Conservation (phyloP, 92 coral and sea anemone genomes). For the Phenganax marumi region DNA sequence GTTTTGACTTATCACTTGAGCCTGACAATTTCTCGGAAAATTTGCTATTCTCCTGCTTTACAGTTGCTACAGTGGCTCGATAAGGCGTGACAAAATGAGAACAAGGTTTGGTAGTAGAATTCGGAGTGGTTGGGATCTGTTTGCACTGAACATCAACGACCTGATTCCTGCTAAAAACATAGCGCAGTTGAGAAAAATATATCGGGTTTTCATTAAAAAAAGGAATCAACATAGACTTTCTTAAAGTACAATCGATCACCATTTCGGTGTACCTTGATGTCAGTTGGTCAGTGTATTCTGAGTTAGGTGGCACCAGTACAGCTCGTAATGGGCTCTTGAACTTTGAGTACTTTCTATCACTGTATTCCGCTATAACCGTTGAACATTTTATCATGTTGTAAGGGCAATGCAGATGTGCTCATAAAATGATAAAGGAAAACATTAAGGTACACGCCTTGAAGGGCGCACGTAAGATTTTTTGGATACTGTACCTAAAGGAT, state of each 20-base stretch:
- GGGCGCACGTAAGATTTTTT: not conserved
- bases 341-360: conserved; percentile 56
- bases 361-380: conserved; percentile 53
- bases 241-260: not conserved
- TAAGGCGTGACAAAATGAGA: conserved; percentile 36
- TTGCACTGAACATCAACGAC: not conserved
- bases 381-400: not conserved
- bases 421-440: not conserved
- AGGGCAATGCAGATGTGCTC: not conserved
- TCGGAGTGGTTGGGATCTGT: not conserved
- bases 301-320: conserved; percentile 28
- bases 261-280: conserved; percentile 32
- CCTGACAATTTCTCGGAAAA: not conserved
- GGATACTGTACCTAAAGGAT: not conserved
- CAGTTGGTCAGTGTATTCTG: conserved; percentile 17
- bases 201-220: not conserved
- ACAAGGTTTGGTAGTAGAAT: not conserved
- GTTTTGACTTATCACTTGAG: not conserved
- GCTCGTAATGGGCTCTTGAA: conserved; percentile 53
- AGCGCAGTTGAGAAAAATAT: not conserved
- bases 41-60: not conserved
- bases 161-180: conserved; percentile 7
- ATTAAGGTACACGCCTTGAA: not conserved
- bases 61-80: conserved; percentile 13
- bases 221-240: not conserved